Conservation (phyloP, 2,797 vertebrate species). For the Lepus townsendii region DNA sequence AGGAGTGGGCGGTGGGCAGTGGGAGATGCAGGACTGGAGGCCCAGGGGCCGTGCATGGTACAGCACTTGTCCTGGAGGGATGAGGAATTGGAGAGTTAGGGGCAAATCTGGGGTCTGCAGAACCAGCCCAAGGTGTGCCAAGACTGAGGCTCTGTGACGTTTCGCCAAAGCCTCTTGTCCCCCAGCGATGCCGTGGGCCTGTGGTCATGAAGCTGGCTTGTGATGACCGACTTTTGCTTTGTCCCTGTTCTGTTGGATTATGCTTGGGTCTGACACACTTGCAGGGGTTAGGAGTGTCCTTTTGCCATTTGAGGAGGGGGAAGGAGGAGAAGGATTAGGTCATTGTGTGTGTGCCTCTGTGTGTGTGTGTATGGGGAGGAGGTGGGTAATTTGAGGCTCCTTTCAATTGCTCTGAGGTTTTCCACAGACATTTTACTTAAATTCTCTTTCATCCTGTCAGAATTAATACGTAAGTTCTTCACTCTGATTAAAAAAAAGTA, state of each 20-base stretch:
- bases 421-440: neutral
- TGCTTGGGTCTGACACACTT: neutral
- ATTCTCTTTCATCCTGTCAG: conserved; percentile 28
- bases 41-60: conserved; percentile 69
- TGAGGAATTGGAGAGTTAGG: conserved; percentile 68
- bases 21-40: conserved; percentile 84
- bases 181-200: neutral
- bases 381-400: conserved; percentile 7
- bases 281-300: neutral
- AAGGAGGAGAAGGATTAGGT: conserved; percentile 1
- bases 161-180: neutral
- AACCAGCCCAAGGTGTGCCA: conserved; percentile 27
- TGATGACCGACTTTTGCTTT: neutral
- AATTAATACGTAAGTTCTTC: conserved; percentile 22
- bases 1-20: conserved; percentile 76
- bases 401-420: conserved; percentile 59
- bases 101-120: neutral
- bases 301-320: neutral
- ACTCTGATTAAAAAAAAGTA: neutral
- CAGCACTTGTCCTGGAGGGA: conserved; percentile 77
- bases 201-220: neutral
- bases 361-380: neutral
- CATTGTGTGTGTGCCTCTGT: neutral
- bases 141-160: neutral
- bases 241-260: neutral